Evolutionary conservation across 1,140 invertebrate species (phyloP), one percentile per base, ranked within the genome.

Genomic region (Scaptomyza pallida): DNA sequence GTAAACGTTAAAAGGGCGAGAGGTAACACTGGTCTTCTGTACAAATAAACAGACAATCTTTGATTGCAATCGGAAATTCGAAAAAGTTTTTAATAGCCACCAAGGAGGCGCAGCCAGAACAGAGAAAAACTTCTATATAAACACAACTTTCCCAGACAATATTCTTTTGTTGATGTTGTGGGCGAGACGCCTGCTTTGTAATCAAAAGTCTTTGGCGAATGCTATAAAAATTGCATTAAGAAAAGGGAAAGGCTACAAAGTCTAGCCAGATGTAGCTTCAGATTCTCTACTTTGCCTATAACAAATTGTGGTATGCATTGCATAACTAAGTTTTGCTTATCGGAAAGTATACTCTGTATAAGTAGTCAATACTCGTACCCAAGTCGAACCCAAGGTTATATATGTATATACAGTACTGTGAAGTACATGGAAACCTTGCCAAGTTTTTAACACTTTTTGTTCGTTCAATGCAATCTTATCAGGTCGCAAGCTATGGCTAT

Each of bases 41-140:
- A 74, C 69, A 85, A 85, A 85, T 85, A 85, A 85, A 85, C 82
- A 88, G 65, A 86, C 81, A 73, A 77, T 61, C 57, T 67, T 47
- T 59, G 73, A 86, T 86, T 68, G 62, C 73, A 74, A 81, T 86
- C 73, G 81, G 82, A 86, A 74, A 85, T 74, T 37, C 50, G 64
- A 67, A 72, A 54, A 67, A 71, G 61, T 68, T 76, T 77, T 77
- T 71, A 78, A 86, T 81, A 52, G 78, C 61, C 60, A 51, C 26
- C 21, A 3, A 21, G 33, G 44, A 45, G 21, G n/a, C n/a, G n/a
- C n/a, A n/a, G n/a, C n/a, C 35, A 44, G 33, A n/a, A n/a, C 23
- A 21, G 9, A 16, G 37, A 6, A 35, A 60, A 37, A 13, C 62
- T 37, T 37, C 33, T 48, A 57, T 8, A 37, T 72, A 67, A 67